These are phyloP conservation scores for Nomada fucata DNA, from an alignment of 2,888 invertebrate genomes.

Conservation along the genomic window DNA sequence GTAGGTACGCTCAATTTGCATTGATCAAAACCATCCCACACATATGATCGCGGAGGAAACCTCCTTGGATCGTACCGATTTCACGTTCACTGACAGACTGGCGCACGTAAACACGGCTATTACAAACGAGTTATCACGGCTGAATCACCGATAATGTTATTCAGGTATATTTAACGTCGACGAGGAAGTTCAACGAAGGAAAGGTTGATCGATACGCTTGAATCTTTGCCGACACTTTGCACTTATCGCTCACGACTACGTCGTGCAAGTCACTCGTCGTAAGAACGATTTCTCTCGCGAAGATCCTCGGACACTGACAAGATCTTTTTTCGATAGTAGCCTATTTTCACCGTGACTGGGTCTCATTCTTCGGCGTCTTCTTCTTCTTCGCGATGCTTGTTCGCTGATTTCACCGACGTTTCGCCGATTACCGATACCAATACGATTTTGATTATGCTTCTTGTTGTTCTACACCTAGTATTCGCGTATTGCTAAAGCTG, in stretches of 20 bases:
- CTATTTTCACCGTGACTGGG: conserved; percentile 34
- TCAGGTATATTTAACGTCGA: not conserved
- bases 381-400: not conserved
- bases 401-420: not conserved
- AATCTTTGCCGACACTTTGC: not conserved
- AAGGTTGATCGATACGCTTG: not conserved
- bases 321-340: not conserved
- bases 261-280: conserved; percentile 1
- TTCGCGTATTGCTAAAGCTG: too few species aligned
- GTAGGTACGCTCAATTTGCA: too few species aligned
- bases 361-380: not conserved
- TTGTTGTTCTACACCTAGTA: not conserved
- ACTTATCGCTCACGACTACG: conserved; percentile 11
- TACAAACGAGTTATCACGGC: conserved; percentile 1
- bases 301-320: not conserved
- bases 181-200: not conserved
- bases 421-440: not conserved
- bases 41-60: too few species aligned
- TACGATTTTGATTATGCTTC: not conserved
- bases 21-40: too few species aligned
- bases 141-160: conserved; percentile 16
- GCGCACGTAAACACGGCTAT: not conserved
- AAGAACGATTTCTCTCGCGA: conserved; percentile 13
- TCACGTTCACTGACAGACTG: not conserved
- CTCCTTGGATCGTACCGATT: too few species aligned